Evolutionary conservation across 2,888 invertebrate species (phyloP).

Genomic region (Synergus japonicus): DNA sequence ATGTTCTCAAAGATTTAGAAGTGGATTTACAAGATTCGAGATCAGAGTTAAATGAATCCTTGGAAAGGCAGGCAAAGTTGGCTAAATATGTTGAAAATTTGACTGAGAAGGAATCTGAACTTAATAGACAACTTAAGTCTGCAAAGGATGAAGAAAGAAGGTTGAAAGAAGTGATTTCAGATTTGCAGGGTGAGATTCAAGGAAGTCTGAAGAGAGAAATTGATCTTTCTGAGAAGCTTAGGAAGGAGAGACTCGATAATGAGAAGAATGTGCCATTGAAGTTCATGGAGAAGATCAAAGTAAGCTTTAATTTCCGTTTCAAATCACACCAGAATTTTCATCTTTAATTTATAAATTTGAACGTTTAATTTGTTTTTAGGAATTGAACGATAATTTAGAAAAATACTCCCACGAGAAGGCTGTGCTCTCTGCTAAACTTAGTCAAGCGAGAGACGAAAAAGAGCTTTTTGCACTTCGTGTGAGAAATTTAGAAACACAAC

Average conservation of each 20-base stretch:
- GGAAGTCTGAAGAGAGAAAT: constrained; percentile 57
- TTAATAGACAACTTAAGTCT: constrained; percentile 78
- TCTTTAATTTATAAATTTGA: background rate
- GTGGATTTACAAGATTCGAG: constrained; percentile 68
- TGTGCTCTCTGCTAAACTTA: constrained; percentile 65
- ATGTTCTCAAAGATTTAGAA: constrained; percentile 58
- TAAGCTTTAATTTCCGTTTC: constrained; percentile 51
- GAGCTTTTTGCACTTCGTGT: constrained; percentile 60
- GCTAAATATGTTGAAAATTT: constrained; percentile 80
- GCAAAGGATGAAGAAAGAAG: constrained; percentile 73
- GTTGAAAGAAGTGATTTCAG: constrained; percentile 67
- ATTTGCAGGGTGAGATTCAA: constrained; percentile 63
- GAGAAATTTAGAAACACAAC: constrained; percentile 62
- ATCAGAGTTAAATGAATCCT: constrained; percentile 63
- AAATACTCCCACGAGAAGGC: constrained; percentile 63
- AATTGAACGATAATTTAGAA: constrained; percentile 61
- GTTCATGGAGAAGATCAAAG: constrained; percentile 75
- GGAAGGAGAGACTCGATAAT: constrained; percentile 68
- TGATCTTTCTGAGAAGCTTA: constrained; percentile 61
- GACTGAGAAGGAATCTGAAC: constrained; percentile 82
- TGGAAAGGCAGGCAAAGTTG: constrained; percentile 60
- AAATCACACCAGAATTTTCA: too few species aligned
- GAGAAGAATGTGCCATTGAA: constrained; percentile 64
- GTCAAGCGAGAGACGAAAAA: constrained; percentile 65
- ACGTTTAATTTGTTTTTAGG: constrained; percentile 53